These are phyloP conservation scores for Tethea ocularis DNA, from an alignment of 2,888 invertebrate genomes.

Conservation along the genomic window DNA sequence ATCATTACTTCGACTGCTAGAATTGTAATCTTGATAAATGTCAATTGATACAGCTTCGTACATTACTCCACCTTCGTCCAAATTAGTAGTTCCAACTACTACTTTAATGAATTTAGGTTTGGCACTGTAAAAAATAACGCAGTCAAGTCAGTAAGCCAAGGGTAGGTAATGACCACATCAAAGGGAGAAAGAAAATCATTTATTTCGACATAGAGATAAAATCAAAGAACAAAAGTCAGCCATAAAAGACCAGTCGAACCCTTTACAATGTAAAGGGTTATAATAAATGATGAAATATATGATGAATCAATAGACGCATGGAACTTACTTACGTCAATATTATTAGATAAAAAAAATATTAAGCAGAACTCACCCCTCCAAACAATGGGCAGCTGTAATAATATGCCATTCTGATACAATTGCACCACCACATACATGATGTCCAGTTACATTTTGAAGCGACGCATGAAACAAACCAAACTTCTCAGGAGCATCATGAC, in stretches of 20 bases:
- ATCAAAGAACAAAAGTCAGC: too few species aligned
- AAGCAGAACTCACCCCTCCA: constrained; percentile 51
- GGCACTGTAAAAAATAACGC: constrained; percentile 49
- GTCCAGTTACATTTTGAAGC: constrained; percentile 63
- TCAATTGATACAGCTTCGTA: constrained; percentile 49
- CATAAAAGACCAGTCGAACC: too few species aligned
- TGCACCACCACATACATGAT: constrained; percentile 74
- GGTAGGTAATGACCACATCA: too few species aligned
- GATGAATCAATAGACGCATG: too few species aligned
- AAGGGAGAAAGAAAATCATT: too few species aligned
- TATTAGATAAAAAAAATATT: neutral
- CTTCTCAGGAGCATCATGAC: constrained; percentile 52
- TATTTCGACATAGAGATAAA: too few species aligned
- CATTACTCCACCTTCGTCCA: constrained; percentile 53
- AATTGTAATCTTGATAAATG: constrained; percentile 53
- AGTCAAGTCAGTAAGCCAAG: too few species aligned
- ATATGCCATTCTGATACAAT: constrained; percentile 62
- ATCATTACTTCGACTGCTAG: constrained; percentile 53
- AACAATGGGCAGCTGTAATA: constrained; percentile 73
- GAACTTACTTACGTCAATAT: too few species aligned
- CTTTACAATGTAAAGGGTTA: too few species aligned
- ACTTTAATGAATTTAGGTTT: constrained; percentile 57
- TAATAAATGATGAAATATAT: too few species aligned
- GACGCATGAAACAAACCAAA: constrained; percentile 69
- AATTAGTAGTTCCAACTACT: constrained; percentile 64